These are phyloP conservation scores for Agonum fuliginosum DNA, from an alignment of 2,888 invertebrate genomes.

Conservation along the genomic window DNA sequence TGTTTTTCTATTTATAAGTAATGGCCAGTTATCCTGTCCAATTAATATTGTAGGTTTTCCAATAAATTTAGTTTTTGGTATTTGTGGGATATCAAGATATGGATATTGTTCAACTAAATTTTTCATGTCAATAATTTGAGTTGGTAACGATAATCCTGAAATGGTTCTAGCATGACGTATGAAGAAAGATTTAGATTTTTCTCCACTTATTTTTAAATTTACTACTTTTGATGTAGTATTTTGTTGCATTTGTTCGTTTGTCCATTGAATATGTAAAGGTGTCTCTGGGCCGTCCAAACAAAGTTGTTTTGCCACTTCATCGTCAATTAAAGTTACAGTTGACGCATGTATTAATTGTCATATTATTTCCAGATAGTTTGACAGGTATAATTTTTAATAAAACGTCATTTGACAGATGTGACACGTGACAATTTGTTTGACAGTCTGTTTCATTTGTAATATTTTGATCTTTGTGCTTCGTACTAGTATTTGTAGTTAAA, in stretches of 20 bases:
- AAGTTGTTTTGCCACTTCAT: neutral
- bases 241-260: neutral
- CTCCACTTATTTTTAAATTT: neutral
- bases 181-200: neutral
- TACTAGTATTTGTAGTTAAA: no score
- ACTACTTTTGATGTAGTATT: neutral
- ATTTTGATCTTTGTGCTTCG: no score
- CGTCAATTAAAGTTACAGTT: neutral
- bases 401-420: neutral
- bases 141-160: neutral
- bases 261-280: conserved; percentile 5
- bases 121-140: neutral
- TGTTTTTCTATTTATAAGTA: neutral
- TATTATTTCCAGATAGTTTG: neutral
- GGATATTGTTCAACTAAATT: neutral
- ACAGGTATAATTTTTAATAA: conserved; percentile 3
- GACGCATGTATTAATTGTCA: neutral
- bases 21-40: conserved; percentile 13
- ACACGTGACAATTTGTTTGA: neutral
- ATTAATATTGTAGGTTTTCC: neutral
- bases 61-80: neutral
- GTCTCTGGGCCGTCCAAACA: neutral
- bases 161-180: neutral
- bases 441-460: no score
- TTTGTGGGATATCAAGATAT: neutral